phyloP scores from a whole-genome alignment of 2,113 vertebrate genomes.

The Saimiri boliviensis region DNA sequence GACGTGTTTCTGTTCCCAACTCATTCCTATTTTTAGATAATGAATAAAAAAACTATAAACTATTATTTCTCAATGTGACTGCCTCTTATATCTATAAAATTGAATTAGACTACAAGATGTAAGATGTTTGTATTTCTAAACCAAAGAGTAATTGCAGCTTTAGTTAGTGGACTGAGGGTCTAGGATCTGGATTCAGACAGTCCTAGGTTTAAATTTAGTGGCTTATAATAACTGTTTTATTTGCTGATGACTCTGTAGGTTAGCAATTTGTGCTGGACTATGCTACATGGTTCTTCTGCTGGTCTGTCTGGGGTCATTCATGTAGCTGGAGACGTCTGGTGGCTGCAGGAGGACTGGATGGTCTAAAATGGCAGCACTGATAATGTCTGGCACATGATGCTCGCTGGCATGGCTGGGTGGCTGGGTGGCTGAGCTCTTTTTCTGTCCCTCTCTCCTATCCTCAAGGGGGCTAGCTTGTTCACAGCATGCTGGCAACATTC shows the following conservation, averaged over 20 bases:
- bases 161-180: neutral
- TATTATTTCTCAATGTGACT: neutral
- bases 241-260: neutral
- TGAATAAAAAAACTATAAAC: neutral
- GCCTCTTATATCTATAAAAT: neutral
- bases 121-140: neutral
- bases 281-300: neutral
- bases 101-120: slow-evolving; percentile 14
- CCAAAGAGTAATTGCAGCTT: neutral
- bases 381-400: neutral
- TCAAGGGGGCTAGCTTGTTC: neutral
- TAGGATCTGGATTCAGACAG: neutral
- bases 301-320: neutral
- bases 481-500: neutral
- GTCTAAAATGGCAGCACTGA: neutral
- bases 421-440: neutral
- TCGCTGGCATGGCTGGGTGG: neutral
- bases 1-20: neutral
- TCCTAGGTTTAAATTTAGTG: neutral
- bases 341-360: neutral
- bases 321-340: neutral
- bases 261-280: neutral
- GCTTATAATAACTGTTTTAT: neutral
- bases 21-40: neutral
- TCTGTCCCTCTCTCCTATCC: neutral